Base-by-base conservation (phyloP, 2,797 vertebrate genomes). In the Etheostoma nigrum region DNA sequence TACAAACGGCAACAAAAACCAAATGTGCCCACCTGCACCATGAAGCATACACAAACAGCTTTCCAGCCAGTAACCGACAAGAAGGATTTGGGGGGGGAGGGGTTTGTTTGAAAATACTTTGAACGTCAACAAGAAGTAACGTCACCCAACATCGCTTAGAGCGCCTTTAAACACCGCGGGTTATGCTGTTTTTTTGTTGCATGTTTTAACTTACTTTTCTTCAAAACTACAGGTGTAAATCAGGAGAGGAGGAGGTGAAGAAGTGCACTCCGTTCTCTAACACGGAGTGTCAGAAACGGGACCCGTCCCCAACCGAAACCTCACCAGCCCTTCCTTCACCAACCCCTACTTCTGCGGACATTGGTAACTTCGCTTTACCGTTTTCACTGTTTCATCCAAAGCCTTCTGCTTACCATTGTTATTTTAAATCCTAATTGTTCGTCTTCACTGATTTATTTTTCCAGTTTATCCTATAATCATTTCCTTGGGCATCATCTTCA, bases 241-340 rank as follows among this genome's bases (percentile, higher is more conserved):
- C 69, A 1, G 92, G 93, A 3, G 95, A 96, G 68, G 93, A 89
- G 44, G 93, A 91, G 84, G 87, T 91, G 63, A 88, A 73, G 75
- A 83, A 72, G 33, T 96, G 95, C 91, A 95, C 93, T 1, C 74
- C 91, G 0, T 91, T 86, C 27, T 95, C 94, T 0, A 95, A 96
- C 88, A 91, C 95, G 0, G 87, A 90, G 69, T 96, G 95, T 82
- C 83, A 55, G 33, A 95, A 93, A 77, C 88, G 54, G 15, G 47
- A 74, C 8, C 79, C 45, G 1, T 64, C 77, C 0, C 87, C 93
- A 0, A 82, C 89, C 0, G 36, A 80, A 25, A 69, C 48, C 8
- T 30, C 80, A 4, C 67, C 68, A 0, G 36, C 58, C 3, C 42
- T 18, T 0, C 66, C 88, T 1, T 40, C 83, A 0, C 69, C 86